Evolutionary conservation across 2,113 vertebrate species (phyloP), one percentile per base, ranked within the genome.

Genomic region (Corapipo altera): DNA sequence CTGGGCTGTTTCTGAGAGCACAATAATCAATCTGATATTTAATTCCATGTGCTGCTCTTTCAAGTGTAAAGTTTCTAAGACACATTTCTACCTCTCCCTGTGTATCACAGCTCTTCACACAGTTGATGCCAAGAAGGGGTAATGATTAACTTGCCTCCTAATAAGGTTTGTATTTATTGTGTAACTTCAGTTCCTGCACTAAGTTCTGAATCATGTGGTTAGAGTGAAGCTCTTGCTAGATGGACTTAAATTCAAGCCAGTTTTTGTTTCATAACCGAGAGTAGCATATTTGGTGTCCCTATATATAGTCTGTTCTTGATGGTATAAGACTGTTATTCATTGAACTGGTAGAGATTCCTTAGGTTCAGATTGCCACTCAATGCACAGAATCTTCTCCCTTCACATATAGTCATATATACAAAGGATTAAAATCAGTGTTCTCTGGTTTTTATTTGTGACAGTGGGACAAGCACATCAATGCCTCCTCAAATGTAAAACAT

Each of bases 341-440:
- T 74, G 58, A 81, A 43, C 16, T 30, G 32, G 48, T 83, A 28
- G 43, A 54, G 30, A 15, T 74, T 87, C 12, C 9, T 85, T 78
- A 67, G 21, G 7, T 11, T 28, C 48, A 54, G 37, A 30, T n/a
- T 32, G 37, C 15, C 22, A 15, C 41, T 74, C 46, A 32, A 5
- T 18, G n/a, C 41, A 73, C 55, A 33, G 73, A n/a, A 39, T 52
- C 16, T 67, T 55, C 57, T 66, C 6, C 33, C 24, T 48, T 70
- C 3, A 2, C 52, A 5, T 28, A 66, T 11, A 26, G 11, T 8
- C 26, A 5, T 1, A 6, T 2, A 3, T 35, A 21, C 2, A 12
- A 51, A 41, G n/a, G 33, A 27, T 49, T 46, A 46, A 57, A 78
- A 76, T 22, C 39, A 16, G 26, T 19, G 2, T 32, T 51, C n/a